These are phyloP conservation scores for Climacteris rufus DNA, from an alignment of 2,113 vertebrate genomes.

Conservation along the genomic window DNA sequence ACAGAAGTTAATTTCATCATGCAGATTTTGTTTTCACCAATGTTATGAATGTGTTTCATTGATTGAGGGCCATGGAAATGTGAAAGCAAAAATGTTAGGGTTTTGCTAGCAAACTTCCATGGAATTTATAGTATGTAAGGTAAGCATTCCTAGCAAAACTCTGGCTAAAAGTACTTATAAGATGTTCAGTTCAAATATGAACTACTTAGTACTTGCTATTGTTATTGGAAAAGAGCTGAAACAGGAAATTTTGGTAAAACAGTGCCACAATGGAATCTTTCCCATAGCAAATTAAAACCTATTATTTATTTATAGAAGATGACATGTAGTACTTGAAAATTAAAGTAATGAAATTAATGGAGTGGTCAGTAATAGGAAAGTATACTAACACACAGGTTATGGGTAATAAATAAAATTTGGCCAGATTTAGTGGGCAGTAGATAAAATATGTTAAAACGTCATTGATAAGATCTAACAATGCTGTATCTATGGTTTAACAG, in stretches of 20 bases:
- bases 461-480: neutral
- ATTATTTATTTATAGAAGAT: neutral
- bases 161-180: neutral
- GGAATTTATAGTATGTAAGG: conserved; percentile 27
- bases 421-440: neutral
- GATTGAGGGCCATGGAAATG: neutral
- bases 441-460: neutral
- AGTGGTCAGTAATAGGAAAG: neutral
- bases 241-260: neutral
- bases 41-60: neutral
- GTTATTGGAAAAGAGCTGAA: conserved; percentile 12
- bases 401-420: neutral
- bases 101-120: conserved; percentile 9
- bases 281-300: neutral
- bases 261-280: neutral
- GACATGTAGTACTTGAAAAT: neutral
- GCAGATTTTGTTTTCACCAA: neutral
- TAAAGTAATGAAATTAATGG: neutral
- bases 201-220: neutral
- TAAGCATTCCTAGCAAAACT: conserved; percentile 10
- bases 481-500: conserved; percentile 63
- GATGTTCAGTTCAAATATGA: neutral
- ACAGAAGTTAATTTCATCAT: neutral
- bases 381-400: neutral
- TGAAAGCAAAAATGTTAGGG: neutral